phyloP scores from a whole-genome alignment of 2,113 vertebrate genomes.

The Scortum barcoo region DNA sequence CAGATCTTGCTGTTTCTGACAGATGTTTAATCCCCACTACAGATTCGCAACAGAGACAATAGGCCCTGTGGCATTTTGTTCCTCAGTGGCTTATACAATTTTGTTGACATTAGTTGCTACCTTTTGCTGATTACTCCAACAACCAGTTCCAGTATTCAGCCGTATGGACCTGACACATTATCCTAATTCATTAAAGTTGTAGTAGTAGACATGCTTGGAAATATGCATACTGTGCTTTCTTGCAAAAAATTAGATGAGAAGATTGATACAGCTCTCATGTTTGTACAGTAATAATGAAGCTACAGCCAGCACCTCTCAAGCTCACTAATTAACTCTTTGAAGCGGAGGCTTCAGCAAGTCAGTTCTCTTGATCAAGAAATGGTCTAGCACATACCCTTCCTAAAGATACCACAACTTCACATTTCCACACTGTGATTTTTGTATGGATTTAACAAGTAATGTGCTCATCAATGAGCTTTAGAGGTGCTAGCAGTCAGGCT shows the following conservation, averaged over 20 bases:
- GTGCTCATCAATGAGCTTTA: conserved; percentile 6
- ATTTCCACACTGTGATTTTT: not conserved
- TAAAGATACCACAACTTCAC: not conserved
- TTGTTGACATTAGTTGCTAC: not conserved
- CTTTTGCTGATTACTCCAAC: not conserved
- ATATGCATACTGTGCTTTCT: not conserved
- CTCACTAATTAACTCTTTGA: not conserved
- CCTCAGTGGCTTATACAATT: not conserved
- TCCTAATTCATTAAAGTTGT: not conserved
- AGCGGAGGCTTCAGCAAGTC: not conserved
- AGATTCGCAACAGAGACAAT: conserved; percentile 23
- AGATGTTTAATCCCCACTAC: conserved; percentile 40
- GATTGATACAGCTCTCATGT: not conserved
- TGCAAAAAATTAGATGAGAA: too few relatives aligned
- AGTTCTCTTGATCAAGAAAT: not conserved
- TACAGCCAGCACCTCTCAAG: not conserved
- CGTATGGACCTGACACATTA: conserved; percentile 2
- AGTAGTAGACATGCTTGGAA: not conserved
- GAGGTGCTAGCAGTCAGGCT: not conserved
- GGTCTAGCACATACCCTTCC: not conserved
- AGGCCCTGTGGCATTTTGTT: conserved; percentile 21
- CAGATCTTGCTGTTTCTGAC: conserved; percentile 37
- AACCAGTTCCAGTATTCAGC: not conserved
- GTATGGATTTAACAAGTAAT: not conserved
- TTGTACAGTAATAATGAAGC: not conserved